These are phyloP conservation scores for Diachasma alloeum DNA, from an alignment of 1,140 invertebrate species.

Conservation along the genomic window DNA sequence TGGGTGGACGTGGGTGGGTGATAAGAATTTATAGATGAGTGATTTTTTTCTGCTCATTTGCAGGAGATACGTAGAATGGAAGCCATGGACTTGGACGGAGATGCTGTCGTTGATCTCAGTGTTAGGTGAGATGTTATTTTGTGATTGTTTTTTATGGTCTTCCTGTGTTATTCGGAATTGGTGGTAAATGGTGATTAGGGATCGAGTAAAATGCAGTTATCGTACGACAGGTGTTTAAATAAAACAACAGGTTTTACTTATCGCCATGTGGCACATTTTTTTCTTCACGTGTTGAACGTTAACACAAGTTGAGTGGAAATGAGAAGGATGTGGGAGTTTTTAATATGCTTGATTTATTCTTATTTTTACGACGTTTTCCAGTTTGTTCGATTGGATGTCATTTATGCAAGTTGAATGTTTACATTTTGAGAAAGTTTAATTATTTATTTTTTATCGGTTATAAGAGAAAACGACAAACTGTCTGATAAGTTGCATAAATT, in stretches of 20 bases:
- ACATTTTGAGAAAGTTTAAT: too few species aligned
- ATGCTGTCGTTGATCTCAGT: constrained; percentile 78
- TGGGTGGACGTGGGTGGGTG: neutral
- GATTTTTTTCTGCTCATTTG: constrained; percentile 34
- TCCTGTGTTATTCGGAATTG: neutral
- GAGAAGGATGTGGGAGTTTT: neutral
- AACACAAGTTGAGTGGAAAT: neutral
- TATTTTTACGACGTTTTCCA: neutral
- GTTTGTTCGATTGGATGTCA: neutral
- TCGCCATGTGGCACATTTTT: neutral
- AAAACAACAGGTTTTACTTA: neutral
- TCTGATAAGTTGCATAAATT: too few species aligned
- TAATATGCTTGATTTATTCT: constrained; percentile 4
- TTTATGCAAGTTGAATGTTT: too few species aligned
- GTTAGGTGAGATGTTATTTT: constrained; percentile 69
- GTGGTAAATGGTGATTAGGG: neutral
- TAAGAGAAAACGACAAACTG: too few species aligned
- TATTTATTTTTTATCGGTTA: too few species aligned
- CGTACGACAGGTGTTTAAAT: neutral
- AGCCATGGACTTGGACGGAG: constrained; percentile 71
- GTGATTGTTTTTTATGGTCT: neutral
- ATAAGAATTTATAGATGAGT: constrained; percentile 17
- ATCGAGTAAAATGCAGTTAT: neutral
- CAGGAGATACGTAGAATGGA: constrained; percentile 64
- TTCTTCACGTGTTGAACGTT: neutral